Evolutionary conservation across 2,113 vertebrate genomes (phyloP).

Genomic region (Nerophis lumbriciformis): DNA sequence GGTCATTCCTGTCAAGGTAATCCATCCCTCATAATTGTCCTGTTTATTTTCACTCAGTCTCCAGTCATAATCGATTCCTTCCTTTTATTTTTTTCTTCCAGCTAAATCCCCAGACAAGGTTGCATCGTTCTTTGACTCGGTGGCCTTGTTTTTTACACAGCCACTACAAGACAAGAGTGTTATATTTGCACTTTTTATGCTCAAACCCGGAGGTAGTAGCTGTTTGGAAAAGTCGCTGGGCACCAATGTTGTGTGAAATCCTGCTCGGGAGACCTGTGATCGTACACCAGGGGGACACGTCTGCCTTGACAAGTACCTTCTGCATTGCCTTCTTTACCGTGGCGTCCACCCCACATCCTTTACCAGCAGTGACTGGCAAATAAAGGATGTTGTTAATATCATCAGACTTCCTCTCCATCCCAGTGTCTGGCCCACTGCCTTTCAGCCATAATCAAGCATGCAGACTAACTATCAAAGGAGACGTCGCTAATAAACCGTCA

Average conservation of each 20-base stretch:
- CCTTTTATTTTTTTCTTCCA: conserved; percentile 13
- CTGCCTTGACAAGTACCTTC: background rate
- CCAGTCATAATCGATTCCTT: conserved; percentile 17
- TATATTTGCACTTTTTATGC: too few relatives aligned
- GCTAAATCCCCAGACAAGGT: conserved; percentile 18
- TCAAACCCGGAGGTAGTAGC: background rate
- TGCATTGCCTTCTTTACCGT: background rate
- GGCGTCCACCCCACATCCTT: conserved; percentile 15
- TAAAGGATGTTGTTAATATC: conserved; percentile 72
- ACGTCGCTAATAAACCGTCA: conserved; percentile 64
- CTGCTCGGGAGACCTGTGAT: background rate
- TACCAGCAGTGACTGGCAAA: conserved; percentile 48
- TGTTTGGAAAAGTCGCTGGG: background rate
- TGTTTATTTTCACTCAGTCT: conserved; percentile 15
- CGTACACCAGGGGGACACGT: background rate
- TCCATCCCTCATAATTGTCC: conserved; percentile 10
- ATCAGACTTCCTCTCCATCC: conserved; percentile 66
- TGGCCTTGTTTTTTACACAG: background rate
- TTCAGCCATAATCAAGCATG: conserved; percentile 70
- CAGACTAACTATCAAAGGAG: conserved; percentile 68
- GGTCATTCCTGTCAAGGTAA: conserved; percentile 8
- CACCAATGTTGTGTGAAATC: background rate
- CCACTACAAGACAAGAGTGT: background rate
- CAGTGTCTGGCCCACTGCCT: conserved; percentile 56
- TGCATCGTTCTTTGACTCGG: background rate